Base-by-base conservation (phyloP, 1,140 invertebrate species). In the Chrysopa pallens region DNA sequence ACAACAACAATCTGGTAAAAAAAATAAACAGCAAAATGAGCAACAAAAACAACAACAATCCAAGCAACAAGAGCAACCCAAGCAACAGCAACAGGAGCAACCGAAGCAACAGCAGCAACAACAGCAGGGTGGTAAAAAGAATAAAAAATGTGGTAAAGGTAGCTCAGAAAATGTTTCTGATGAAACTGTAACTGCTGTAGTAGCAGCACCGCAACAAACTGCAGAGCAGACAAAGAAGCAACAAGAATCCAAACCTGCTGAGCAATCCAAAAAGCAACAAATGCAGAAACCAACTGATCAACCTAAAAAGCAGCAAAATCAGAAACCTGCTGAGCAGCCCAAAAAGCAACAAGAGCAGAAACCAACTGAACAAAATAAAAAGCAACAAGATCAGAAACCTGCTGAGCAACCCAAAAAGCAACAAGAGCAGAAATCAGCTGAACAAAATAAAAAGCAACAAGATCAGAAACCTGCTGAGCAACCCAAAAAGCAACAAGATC, bases 401-500 rank as follows among this genome's bases (percentile, higher is more conserved):
- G 40, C 47, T 33, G 42, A 42, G 28, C 42, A 44, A 14, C 29
- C 9, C 12, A 38, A 37, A 37, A 35, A 48, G 29, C 41, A 46
- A 27, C 36, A 39, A 27, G 39, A 41, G 33, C 41, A 50, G 2
- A 44, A 43, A 43, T 12, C 40, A 40, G 8, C 27, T 29, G 15
- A 36, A 36, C 12, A 28, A 29, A 9, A 40, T 7, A 28, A 38
- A 9, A 36, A 11, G 43, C 52, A 43, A 38, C 53, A 43, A 15
- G 49, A 49, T 2, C 49, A 6, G 46, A 44, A 15, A 47, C 43
- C 6, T 51, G 42, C 1, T 45, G 47, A 0, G 28, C 50, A 50
- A n/a, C 46, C 38, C 9, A 56, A 48, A 12, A 48, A 50, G 9
- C 56, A 50, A 15, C 60, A 55, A 11, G 55, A 59, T 40, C 56